phyloP scores from a whole-genome alignment of 2,888 invertebrate genomes.

The Tetragonula carbonaria region DNA sequence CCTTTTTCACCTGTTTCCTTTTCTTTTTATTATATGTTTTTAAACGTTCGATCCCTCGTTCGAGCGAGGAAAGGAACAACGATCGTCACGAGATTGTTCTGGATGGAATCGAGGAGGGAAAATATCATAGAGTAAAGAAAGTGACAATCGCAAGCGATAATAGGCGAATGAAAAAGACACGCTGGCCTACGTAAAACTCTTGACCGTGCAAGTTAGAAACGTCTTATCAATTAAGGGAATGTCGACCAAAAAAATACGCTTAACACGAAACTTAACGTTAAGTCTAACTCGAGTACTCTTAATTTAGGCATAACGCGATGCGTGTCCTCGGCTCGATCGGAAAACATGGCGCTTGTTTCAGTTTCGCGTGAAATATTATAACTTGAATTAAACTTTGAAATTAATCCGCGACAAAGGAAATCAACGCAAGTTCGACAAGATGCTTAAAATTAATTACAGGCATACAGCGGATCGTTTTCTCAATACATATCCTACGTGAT shows the following conservation, averaged over 20 bases:
- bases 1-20: background rate
- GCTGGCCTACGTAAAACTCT: constrained; percentile 44
- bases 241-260: constrained; percentile 70
- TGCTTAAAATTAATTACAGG: no score
- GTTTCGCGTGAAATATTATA: background rate
- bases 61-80: constrained; percentile 2
- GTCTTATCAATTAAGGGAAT: constrained; percentile 72
- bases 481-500: background rate
- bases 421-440: no score
- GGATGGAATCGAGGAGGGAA: constrained; percentile 27
- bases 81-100: constrained; percentile 33
- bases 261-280: constrained; percentile 72
- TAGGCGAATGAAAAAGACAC: constrained; percentile 41
- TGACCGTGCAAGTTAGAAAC: constrained; percentile 49
- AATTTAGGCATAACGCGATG: constrained; percentile 76
- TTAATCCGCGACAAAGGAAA: no score
- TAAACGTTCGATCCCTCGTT: background rate
- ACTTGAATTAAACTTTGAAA: background rate
- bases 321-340: constrained; percentile 52
- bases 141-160: constrained; percentile 38
- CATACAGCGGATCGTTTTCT: background rate
- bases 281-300: constrained; percentile 73
- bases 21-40: no score
- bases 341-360: background rate
- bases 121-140: constrained; percentile 13